Base-by-base conservation (phyloP, 2,113 vertebrate genomes). In the Stercorarius parasiticus region DNA sequence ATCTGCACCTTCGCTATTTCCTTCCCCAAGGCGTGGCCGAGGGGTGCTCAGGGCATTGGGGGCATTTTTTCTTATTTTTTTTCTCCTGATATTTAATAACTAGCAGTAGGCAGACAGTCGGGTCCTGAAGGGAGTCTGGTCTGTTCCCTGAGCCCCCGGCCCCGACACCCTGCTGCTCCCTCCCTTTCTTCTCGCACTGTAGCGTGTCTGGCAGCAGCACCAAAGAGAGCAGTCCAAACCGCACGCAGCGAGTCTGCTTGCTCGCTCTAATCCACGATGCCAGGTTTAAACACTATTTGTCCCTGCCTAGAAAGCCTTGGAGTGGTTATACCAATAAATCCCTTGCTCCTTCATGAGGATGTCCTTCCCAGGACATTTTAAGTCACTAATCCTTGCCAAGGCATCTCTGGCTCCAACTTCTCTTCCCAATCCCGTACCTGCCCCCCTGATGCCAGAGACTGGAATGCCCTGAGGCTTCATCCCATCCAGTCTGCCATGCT, bases 251-350 rank as follows among this genome's bases (percentile, higher is more conserved):
- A 87, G 77, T 23, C 83, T 93, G 62, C 88, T 87, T 4, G 3
- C 84, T 88, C n/a, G 52, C 84, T 76, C 43, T 95, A 91, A 96
- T 86, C 94, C 94, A 87, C 7, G 10, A 91, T 81, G 69, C 93
- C 89, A 70, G 74, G 69, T 97, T 97, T 97, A 95, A 97, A 92
- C 93, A 96, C 92, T 96, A 94, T 96, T 94, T 96, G 69, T 96
- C 83, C 95, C 95, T 95, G 53, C 66, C 66, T 86, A 61, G 76
- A 87, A 95, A 95, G 90, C 94, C 76, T 90, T 84, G 74, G 74
- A 76, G 56, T 85, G 73, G 53, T 93, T 69, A 72, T 83, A 71
- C 85, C 79, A 59, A 77, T 80, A 95, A 92, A 94, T 91, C 84
- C 90, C 86, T 86, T 91, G 47, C 88, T 94, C 21, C 69, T 93